Conservation (phyloP, 2,113 vertebrate species). For the Syrrhaptes paradoxus region DNA sequence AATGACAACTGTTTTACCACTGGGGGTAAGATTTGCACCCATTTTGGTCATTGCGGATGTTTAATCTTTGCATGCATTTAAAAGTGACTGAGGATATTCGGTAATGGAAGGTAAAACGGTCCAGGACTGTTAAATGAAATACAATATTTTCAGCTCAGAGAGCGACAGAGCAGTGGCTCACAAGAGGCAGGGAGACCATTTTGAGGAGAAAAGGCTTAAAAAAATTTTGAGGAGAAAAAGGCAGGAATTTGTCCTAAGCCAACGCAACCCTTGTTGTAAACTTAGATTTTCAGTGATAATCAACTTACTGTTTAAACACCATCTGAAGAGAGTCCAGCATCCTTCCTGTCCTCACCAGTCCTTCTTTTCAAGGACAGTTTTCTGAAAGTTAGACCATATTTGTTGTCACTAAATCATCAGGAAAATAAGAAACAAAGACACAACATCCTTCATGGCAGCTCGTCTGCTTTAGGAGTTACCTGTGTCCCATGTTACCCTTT, state of each 20-base stretch:
- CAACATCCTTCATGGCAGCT: background rate
- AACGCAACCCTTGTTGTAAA: background rate
- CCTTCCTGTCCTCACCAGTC: background rate
- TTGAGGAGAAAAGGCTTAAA: background rate
- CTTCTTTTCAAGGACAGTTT: background rate
- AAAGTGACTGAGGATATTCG: background rate
- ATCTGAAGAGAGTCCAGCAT: background rate
- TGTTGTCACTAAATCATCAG: background rate
- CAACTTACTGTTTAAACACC: background rate
- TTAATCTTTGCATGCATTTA: background rate
- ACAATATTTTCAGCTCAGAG: background rate
- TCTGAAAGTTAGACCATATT: background rate
- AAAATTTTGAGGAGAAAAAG: background rate
- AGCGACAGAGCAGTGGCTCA: background rate
- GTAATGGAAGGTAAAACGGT: background rate
- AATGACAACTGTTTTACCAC: background rate
- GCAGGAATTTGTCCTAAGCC: background rate
- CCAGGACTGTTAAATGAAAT: background rate
- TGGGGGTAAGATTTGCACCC: background rate
- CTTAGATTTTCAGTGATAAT: background rate
- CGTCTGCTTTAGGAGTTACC: background rate
- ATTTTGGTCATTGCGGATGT: background rate
- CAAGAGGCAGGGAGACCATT: background rate
- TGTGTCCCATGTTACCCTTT: fast-evolving
- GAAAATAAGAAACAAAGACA: background rate